These are phyloP conservation scores for Parasteatoda lunata DNA, from an alignment of 2,888 invertebrate genomes.

Conservation along the genomic window DNA sequence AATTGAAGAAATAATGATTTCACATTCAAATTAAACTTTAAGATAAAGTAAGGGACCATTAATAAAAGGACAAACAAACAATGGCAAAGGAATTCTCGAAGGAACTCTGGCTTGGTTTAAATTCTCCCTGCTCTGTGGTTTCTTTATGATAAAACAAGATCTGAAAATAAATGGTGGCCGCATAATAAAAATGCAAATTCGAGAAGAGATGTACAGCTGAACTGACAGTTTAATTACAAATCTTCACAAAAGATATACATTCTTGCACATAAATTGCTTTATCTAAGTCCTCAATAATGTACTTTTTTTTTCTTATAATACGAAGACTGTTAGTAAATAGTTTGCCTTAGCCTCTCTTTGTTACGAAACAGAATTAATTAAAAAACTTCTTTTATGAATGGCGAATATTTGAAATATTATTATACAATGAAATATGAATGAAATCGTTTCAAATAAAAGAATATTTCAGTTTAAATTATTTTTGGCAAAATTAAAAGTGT, in stretches of 20 bases:
- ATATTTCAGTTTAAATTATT: too few relatives aligned
- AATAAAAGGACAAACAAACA: slow-evolving; percentile 36
- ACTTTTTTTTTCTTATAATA: too few relatives aligned
- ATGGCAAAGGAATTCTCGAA: not conserved
- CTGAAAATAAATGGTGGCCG: slow-evolving; percentile 11
- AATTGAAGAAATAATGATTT: slow-evolving; percentile 33
- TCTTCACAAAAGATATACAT: not conserved
- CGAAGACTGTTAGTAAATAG: too few relatives aligned
- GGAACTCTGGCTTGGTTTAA: not conserved
- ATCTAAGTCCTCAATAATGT: not conserved
- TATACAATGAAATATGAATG: too few relatives aligned
- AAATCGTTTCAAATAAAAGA: too few relatives aligned
- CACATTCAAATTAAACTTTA: slow-evolving; percentile 25
- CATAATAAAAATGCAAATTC: slow-evolving; percentile 41
- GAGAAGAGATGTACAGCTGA: not conserved
- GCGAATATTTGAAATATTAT: too few relatives aligned
- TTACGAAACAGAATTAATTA: too few relatives aligned
- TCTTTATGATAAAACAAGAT: slow-evolving; percentile 20
- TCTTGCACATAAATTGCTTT: not conserved
- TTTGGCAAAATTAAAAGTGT: too few relatives aligned
- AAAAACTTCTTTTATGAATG: too few relatives aligned
- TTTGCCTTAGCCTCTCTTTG: too few relatives aligned
- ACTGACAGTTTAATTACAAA: slow-evolving; percentile 27
- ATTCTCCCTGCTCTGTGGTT: not conserved
- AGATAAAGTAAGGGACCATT: slow-evolving; percentile 6